Conservation (phyloP, 2,797 vertebrate genomes). For the Argyrosomus regius region DNA sequence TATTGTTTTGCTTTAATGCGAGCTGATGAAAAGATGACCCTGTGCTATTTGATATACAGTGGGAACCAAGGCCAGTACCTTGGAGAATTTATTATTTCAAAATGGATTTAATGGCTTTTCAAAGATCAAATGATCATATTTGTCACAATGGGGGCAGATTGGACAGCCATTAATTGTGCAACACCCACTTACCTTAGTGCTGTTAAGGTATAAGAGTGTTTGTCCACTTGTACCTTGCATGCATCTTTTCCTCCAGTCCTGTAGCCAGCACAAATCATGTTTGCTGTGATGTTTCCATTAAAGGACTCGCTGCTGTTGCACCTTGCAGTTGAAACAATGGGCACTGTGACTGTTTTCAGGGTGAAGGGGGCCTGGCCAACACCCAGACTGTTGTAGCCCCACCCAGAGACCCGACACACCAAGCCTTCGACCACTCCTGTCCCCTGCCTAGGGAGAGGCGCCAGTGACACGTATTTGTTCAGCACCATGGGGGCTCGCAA, state of each 20-base stretch:
- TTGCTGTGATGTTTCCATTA: constrained; percentile 85
- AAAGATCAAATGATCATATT: constrained; percentile 21
- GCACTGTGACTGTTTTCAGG: constrained; percentile 81
- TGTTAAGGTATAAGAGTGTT: not conserved
- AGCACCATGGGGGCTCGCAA: constrained; percentile 82
- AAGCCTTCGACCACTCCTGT: constrained; percentile 77
- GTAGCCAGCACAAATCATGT: constrained; percentile 88
- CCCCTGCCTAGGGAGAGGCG: constrained; percentile 84
- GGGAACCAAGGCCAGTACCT: constrained; percentile 15
- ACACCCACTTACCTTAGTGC: not conserved
- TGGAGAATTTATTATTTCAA: constrained; percentile 36
- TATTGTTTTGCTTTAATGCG: constrained; percentile 47
- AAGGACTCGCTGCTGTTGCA: constrained; percentile 87
- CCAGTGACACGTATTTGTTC: constrained; percentile 83
- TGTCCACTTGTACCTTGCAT: constrained; percentile 81
- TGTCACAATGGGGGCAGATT: constrained; percentile 1
- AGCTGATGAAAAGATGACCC: constrained; percentile 45
- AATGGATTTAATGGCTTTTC: constrained; percentile 37
- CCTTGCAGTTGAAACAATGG: constrained; percentile 79
- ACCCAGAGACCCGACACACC: constrained; percentile 87
- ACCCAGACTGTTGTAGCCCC: constrained; percentile 80
- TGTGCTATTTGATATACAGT: constrained; percentile 42
- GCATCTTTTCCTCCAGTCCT: constrained; percentile 83
- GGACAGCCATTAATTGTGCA: not conserved
- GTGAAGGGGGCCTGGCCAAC: constrained; percentile 69